Evolutionary conservation across 2,113 vertebrate genomes (phyloP).

Genomic region (Bolborhynchus lineola): DNA sequence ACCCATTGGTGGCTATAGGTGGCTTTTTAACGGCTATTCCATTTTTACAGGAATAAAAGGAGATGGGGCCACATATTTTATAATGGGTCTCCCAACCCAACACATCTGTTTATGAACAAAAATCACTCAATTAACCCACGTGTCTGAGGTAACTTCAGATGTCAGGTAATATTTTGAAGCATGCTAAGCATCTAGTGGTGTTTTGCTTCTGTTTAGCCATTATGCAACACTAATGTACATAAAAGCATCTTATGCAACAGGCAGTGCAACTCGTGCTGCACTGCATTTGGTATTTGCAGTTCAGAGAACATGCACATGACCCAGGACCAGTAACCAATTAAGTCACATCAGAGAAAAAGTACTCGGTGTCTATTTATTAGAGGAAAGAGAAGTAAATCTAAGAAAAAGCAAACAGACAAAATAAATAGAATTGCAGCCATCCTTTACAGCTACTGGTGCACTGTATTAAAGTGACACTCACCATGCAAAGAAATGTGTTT

Average conservation of each 20-base stretch:
- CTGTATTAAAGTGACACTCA: constrained; percentile 25
- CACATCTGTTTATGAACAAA: not conserved
- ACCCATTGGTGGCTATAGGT: not conserved
- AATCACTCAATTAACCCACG: not conserved
- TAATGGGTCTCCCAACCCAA: not conserved
- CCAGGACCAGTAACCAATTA: not conserved
- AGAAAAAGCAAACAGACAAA: not conserved
- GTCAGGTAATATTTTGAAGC: not conserved
- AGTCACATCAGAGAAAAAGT: not conserved
- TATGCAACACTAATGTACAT: not conserved
- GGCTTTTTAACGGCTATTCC: not conserved
- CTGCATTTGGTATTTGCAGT: not conserved
- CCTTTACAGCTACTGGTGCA: constrained; percentile 16
- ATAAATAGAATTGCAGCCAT: constrained; percentile 23
- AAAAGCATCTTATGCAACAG: not conserved
- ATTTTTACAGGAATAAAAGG: not conserved
- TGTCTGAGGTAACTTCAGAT: not conserved
- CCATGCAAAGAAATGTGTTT: constrained; percentile 7
- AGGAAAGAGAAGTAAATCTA: not conserved
- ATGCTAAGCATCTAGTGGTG: not conserved
- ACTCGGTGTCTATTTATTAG: not conserved
- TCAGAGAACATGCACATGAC: not conserved
- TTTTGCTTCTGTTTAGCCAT: not conserved
- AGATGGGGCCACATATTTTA: not conserved
- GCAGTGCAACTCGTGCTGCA: not conserved